Evolutionary conservation across 1,140 invertebrate species (phyloP), one percentile per base, ranked within the genome.

Genomic region (Colletes gigas): DNA sequence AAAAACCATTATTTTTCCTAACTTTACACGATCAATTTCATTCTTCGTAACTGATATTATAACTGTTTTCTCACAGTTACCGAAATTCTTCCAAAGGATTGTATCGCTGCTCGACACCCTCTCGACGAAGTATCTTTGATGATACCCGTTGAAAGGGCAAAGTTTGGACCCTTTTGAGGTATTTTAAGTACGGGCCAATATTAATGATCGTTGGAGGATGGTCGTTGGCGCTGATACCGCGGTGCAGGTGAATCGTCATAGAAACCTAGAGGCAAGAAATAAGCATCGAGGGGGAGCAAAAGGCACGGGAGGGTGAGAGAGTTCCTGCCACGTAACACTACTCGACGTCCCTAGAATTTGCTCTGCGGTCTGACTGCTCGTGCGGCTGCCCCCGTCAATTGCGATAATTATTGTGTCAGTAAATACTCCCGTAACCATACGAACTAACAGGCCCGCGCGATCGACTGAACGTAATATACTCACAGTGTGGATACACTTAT

Each of bases 341-440:
- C 85, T 87, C 86, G 78, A 79, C 76, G 83, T 89, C 86, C 84
- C 89, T 87, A 91, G 88, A 90, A 91, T 92, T 92, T 91, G 87
- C 91, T 90, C 83, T 92, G 91, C 76, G 91, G 91, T 92, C 73
- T 88, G 84, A 88, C 88, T 92, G 91, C 89, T 92, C 90, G 86
- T 87, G 83, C 84, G 78, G 79, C 88, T 83, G 86, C 83, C 88
- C 86, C 88, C 87, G 78, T 89, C 91, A 90, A 92, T 92, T 83
- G 87, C 82, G 89, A 92, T 91, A 92, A 92, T 92, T 92, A 92
- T 92, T 92, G 91, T 89, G 87, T 89, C 89, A 89, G 91, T 91
- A 91, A 92, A 91, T 89, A 92, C 87, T 81, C 85, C 30, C 74
- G 78, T 78, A 81, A 76, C 79, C 78, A 70, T 84, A 84, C 86